These are phyloP conservation scores for Neofelis nebulosa DNA, from an alignment of 2,113 vertebrate genomes.

Conservation along the genomic window DNA sequence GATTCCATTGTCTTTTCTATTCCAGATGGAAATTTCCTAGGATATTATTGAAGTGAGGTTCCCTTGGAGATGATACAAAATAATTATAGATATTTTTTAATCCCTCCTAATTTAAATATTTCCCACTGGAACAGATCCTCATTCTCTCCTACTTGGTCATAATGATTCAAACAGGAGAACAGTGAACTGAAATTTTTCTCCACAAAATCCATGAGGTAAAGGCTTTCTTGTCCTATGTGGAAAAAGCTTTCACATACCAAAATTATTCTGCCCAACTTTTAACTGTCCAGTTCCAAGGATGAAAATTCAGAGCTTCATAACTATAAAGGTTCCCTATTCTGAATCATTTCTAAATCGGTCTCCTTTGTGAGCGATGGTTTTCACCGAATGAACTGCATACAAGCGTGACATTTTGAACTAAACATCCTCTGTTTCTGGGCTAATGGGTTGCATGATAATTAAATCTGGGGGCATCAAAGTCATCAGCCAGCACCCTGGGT, in stretches of 20 bases:
- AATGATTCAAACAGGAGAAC: conserved; percentile 2
- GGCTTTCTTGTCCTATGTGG: background rate
- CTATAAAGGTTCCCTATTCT: background rate
- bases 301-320: conserved; percentile 17
- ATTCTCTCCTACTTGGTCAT: conserved; percentile 1
- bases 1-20: background rate
- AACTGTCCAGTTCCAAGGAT: background rate
- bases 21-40: conserved; percentile 17
- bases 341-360: conserved; percentile 23
- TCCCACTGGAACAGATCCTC: background rate
- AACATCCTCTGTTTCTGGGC: background rate
- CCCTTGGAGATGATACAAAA: conserved; percentile 11
- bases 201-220: background rate
- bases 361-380: background rate
- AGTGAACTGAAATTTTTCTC: background rate
- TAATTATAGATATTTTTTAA: conserved; percentile 34
- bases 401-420: background rate
- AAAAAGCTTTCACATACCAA: conserved; percentile 1
- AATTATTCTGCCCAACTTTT: conserved; percentile 16
- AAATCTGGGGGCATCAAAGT: background rate
- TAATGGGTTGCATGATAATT: conserved; percentile 8
- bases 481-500: background rate
- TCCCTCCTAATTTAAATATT: conserved; percentile 4
- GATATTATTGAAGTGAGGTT: background rate
- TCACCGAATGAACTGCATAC: background rate